These are phyloP conservation scores for Hirtodrosophila cameraria DNA, from an alignment of 2,888 invertebrate species.

Conservation along the genomic window DNA sequence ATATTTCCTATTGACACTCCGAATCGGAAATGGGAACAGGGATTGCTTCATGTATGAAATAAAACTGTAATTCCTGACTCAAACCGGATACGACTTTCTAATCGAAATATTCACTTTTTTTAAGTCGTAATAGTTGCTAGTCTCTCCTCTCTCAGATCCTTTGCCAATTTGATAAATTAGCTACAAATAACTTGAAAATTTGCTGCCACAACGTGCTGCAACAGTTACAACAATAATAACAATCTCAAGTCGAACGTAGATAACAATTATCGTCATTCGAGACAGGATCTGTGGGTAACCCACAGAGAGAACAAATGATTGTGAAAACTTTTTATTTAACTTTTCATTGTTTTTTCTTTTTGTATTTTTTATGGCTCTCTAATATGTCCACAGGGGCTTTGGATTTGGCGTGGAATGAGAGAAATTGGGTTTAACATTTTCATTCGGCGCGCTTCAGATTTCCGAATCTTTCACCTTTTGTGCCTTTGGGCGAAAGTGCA, in stretches of 20 bases:
- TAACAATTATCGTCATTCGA: constrained; percentile 27
- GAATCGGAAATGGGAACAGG: too few species aligned
- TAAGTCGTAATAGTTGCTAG: too few species aligned
- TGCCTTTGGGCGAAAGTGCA: constrained; percentile 18
- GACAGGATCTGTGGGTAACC: constrained; percentile 1
- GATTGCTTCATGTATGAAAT: too few species aligned
- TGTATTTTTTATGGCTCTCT: constrained; percentile 35
- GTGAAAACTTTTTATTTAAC: constrained; percentile 52
- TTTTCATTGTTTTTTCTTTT: constrained; percentile 44
- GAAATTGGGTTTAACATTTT: constrained; percentile 11
- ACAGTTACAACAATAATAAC: neutral
- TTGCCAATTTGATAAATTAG: constrained; percentile 59
- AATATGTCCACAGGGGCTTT: constrained; percentile 68
- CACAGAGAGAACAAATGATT: constrained; percentile 9
- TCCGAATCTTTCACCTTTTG: constrained; percentile 29
- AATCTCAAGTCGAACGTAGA: constrained; percentile 17
- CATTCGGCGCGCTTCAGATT: constrained; percentile 33
- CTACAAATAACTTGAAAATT: constrained; percentile 41
- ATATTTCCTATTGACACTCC: too few species aligned
- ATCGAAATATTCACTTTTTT: too few species aligned
- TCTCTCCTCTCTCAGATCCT: constrained; percentile 34
- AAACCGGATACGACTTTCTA: too few species aligned
- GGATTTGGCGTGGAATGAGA: neutral
- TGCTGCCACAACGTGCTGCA: constrained; percentile 4
- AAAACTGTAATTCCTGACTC: too few species aligned